These are phyloP conservation scores for Drosophila niveifrons DNA, from an alignment of 2,888 invertebrate genomes.

Conservation along the genomic window DNA sequence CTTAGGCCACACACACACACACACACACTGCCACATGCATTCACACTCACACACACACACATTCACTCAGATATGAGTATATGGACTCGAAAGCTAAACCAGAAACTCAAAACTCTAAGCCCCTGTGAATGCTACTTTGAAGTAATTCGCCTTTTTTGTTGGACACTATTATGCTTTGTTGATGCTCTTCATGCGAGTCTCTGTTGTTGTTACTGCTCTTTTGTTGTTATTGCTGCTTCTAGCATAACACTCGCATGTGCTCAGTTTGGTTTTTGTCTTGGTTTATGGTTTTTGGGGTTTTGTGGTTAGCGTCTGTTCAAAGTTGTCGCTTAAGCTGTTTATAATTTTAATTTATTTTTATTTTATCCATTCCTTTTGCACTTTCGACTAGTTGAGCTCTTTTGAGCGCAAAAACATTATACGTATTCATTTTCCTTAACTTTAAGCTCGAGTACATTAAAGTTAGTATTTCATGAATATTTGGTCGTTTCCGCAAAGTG, in stretches of 20 bases:
- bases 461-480: background rate
- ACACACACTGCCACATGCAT: conserved; percentile 8
- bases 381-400: conserved; percentile 40
- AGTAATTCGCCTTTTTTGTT: conserved; percentile 53
- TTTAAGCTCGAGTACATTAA: conserved; percentile 29
- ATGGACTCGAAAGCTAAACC: conserved; percentile 51
- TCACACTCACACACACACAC: conserved; percentile 21
- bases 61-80: conserved; percentile 16
- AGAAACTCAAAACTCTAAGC: conserved; percentile 71
- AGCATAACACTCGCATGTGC: conserved; percentile 25
- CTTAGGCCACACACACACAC: conserved; percentile 41
- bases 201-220: background rate
- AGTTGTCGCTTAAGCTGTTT: conserved; percentile 70
- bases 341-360: conserved; percentile 65
- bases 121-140: conserved; percentile 68
- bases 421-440: conserved; percentile 28
- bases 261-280: conserved; percentile 63
- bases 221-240: conserved; percentile 12
- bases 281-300: conserved; percentile 67
- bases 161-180: conserved; percentile 35
- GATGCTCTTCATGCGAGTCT: background rate
- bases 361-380: conserved; percentile 41
- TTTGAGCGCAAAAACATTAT: conserved; percentile 41
- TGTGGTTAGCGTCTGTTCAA: conserved; percentile 42
- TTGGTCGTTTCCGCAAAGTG: background rate